Evolutionary conservation across 2,888 invertebrate genomes (phyloP).

Genomic region (Tipula unca): DNA sequence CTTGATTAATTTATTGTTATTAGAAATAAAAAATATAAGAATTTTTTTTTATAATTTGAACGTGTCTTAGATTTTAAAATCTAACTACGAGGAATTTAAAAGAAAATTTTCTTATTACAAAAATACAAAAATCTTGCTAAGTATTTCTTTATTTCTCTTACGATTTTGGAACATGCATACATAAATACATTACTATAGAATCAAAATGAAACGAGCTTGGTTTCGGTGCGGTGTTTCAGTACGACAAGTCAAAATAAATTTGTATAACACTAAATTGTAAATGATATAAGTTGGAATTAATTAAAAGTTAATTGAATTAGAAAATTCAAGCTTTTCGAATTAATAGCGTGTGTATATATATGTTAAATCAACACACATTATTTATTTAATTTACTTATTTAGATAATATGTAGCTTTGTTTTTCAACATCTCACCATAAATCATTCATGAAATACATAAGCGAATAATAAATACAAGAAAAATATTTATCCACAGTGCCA

Average conservation of each 20-base stretch:
- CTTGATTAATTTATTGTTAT: slow-evolving; percentile 14
- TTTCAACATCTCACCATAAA: neutral
- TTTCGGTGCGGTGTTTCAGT: neutral
- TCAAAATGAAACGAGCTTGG: neutral
- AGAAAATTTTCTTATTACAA: neutral
- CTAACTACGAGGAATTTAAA: neutral
- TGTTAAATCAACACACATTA: neutral
- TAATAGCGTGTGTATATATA: too few relatives aligned
- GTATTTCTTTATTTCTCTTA: neutral
- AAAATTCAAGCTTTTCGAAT: neutral
- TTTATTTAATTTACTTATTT: neutral
- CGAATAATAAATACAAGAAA: neutral
- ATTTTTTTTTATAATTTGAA: neutral
- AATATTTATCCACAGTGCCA: neutral
- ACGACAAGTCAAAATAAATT: neutral
- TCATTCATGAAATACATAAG: neutral
- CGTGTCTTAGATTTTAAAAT: slow-evolving; percentile 14
- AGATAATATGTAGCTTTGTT: neutral
- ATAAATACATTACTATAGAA: neutral
- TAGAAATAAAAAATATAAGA: neutral
- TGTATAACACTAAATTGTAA: neutral
- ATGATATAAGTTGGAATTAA: neutral
- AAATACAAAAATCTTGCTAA: neutral
- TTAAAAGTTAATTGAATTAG: neutral
- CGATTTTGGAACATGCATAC: neutral